Percentiles rank a stretch among this genome's conserved stretches.
Conservation (phyloP, 2,113 vertebrate species). For the Stegastes partitus region DNA sequence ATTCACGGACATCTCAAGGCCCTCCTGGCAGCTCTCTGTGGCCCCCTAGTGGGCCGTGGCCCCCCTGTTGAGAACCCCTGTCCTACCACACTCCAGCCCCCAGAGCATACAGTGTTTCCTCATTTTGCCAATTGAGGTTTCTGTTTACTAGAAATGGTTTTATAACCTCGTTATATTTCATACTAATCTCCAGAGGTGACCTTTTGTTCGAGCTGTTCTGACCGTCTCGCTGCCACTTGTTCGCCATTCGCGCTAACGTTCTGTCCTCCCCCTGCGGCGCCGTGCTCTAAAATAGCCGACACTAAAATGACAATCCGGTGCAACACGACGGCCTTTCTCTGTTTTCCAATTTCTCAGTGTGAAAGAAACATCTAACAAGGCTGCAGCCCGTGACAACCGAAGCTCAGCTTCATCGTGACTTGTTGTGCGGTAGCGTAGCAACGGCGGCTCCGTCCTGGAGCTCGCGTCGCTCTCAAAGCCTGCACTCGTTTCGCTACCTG, state of each 20-base stretch:
- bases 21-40: no score
- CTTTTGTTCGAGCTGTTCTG: background rate
- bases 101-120: no score
- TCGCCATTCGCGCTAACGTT: no score
- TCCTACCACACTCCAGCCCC: no score
- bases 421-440: slow-evolving; percentile 12
- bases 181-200: background rate
- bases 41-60: no score
- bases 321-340: background rate
- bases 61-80: no score
- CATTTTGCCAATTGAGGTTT: no score
- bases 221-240: background rate
- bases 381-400: background rate
- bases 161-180: no score
- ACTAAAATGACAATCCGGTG: slow-evolving; percentile 12
- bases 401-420: background rate
- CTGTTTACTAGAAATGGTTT: no score
- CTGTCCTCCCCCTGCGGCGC: no score
- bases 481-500: slow-evolving; percentile 12
- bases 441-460: background rate
- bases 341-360: background rate
- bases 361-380: background rate
- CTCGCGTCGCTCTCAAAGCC: slow-evolving; percentile 24
- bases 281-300: no score
- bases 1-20: no score